A percentile compares a stretch with the other conserved stretches of the same genome.
Evolutionary conservation across 2,888 invertebrate genomes (phyloP).

Genomic region (Epsilonema sp.): DNA sequence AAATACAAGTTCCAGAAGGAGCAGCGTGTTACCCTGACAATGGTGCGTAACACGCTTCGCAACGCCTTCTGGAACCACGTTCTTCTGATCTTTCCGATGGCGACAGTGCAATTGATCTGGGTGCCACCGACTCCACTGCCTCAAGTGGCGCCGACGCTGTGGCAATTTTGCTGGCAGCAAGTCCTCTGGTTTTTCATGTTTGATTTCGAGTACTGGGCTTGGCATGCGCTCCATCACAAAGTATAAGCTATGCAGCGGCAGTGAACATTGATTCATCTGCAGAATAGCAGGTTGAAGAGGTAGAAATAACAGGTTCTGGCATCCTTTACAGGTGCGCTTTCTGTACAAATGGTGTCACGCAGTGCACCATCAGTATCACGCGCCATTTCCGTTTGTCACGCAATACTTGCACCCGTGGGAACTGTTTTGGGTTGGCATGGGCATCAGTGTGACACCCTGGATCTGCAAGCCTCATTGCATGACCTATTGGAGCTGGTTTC

Average conservation of each 20-base stretch:
- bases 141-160: constrained; percentile 29
- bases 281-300: too few species aligned
- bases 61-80: constrained; percentile 30
- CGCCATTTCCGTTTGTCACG: constrained; percentile 33
- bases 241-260: constrained; percentile 24
- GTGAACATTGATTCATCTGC: too few species aligned
- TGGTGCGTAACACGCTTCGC: constrained; percentile 21
- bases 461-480: constrained; percentile 29
- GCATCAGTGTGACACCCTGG: constrained; percentile 32
- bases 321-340: constrained; percentile 26
- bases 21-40: constrained; percentile 22
- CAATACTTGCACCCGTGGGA: constrained; percentile 37
- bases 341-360: constrained; percentile 34
- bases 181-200: constrained; percentile 30
- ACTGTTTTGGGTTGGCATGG: constrained; percentile 33
- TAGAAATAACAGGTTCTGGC: too few species aligned
- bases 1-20: constrained; percentile 25
- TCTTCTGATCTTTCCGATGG: constrained; percentile 32
- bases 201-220: constrained; percentile 34
- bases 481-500: constrained; percentile 34
- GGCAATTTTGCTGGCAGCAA: constrained; percentile 30
- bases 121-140: constrained; percentile 31
- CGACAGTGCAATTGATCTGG: constrained; percentile 34
- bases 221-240: constrained; percentile 33
- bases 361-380: constrained; percentile 34